A percentile compares a stretch with the other conserved stretches of the same genome.
Conservation (phyloP, 2,888 invertebrate species). For the Clepsis dumicolana region DNA sequence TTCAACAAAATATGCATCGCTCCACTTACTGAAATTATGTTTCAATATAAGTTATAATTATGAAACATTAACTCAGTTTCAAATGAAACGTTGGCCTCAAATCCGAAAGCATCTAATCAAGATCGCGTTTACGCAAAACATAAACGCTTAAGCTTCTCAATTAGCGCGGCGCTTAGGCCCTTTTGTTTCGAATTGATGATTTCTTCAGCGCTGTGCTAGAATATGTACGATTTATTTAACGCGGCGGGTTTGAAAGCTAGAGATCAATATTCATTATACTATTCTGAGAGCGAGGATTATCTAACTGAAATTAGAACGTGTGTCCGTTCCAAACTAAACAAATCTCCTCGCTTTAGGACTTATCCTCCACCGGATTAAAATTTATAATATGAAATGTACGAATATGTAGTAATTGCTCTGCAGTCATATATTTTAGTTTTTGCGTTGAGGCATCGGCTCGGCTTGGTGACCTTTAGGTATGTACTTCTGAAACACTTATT, state of each 20-base stretch:
- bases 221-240: background rate
- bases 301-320: background rate
- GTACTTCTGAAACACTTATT: background rate
- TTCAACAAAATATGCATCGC: too few species aligned
- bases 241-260: background rate
- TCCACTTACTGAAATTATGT: too few species aligned
- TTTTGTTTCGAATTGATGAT: too few species aligned
- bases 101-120: too few species aligned
- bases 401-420: background rate
- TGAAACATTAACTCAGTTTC: too few species aligned
- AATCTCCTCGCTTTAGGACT: background rate
- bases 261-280: constrained; percentile 1
- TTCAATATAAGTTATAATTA: too few species aligned
- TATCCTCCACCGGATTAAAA: background rate
- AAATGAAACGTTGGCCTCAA: too few species aligned
- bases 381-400: constrained; percentile 4
- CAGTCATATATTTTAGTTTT: background rate
- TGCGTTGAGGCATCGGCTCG: background rate
- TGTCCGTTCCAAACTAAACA: background rate
- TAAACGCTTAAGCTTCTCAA: background rate
- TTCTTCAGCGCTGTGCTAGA: background rate
- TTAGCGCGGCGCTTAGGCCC: background rate
- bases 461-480: background rate
- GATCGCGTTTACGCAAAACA: background rate
- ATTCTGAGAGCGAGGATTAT: background rate